Percentiles rank a stretch among this genome's conserved stretches.
Evolutionary conservation across 2,888 invertebrate genomes (phyloP).

Genomic region (Synergus itoensis): DNA sequence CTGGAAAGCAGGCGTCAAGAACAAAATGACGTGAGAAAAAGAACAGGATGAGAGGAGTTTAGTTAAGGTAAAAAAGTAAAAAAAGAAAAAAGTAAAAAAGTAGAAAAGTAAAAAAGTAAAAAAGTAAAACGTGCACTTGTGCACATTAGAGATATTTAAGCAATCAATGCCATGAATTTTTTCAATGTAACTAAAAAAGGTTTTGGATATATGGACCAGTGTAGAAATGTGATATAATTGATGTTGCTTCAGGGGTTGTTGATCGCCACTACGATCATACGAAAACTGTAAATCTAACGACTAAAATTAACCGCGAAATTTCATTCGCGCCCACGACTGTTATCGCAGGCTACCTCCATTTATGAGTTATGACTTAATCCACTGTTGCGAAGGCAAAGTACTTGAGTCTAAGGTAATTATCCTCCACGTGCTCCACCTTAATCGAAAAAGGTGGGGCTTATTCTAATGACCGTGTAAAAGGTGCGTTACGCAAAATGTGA

Average conservation of each 20-base stretch:
- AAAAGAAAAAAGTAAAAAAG: too few relatives aligned
- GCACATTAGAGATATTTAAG: too few relatives aligned
- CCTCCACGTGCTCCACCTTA: constrained; percentile 56
- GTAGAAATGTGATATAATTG: neutral
- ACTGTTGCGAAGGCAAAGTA: constrained; percentile 61
- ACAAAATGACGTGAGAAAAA: neutral
- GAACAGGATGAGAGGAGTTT: neutral
- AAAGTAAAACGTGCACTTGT: too few relatives aligned
- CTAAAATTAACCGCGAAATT: constrained; percentile 53
- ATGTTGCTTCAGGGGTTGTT: constrained; percentile 5
- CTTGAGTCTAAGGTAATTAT: constrained; percentile 63
- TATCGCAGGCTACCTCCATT: constrained; percentile 44
- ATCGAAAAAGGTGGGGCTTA: constrained; percentile 46
- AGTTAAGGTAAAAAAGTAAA: too few relatives aligned
- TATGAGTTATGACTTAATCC: constrained; percentile 73
- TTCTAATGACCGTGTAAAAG: constrained; percentile 54
- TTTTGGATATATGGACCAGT: neutral
- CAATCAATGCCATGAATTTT: too few relatives aligned
- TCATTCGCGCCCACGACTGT: constrained; percentile 43
- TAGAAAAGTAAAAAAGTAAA: too few relatives aligned
- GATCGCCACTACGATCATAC: constrained; percentile 51
- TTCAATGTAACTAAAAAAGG: too few relatives aligned
- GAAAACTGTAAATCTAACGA: constrained; percentile 49
- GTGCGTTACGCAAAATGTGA: constrained; percentile 67
- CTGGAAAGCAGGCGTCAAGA: neutral